Base-by-base conservation (phyloP, 2,113 vertebrate genomes). In the Pituophis catenifer region DNA sequence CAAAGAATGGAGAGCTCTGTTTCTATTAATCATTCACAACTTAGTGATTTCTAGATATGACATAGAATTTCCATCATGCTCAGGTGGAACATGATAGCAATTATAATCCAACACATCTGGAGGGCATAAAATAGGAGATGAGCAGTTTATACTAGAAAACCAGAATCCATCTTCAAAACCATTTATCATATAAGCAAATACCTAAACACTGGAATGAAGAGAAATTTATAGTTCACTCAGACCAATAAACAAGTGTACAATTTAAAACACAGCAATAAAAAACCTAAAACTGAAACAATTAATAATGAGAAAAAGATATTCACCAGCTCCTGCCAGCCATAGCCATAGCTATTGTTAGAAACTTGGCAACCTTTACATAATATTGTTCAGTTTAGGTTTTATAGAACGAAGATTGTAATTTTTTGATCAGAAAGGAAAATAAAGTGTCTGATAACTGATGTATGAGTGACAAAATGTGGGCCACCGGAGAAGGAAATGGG, bases 191-290 rank as follows among this genome's bases (percentile, higher is more conserved):
- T 92, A 1, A 85, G 24, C 15, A 88, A 1, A 52, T 91, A 90
- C 13, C n/a, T 59, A 50, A 33, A 13, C 7, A 53, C 86, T 88
- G 87, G 57, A 33, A 70, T 91, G 94, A 23, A 2, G 1, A 24
- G 29, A 2, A 3, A 87, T 81, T 58, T 48, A 86, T 33, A 75
- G 94, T 91, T 92, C 57, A 91, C 24, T 44, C 53, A 92, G 94
- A 92, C 70, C 59, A 92, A 86, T 50, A 92, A 93, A 44, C 17
- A 85, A 55, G 91, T 38, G 33, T 87, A 19, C 33, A 81, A 81
- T 81, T 81, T 81, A 44, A 81, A 81, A 81, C 8, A 44, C 17
- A 81, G 75, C 33, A 81, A 19, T 38, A 81, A 44, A 81, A 81
- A 81, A 17, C 2, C 15, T 17, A 19, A 75, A 75, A 17, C 15